Base-by-base conservation (phyloP, 92 coral and sea anemone species). In the Phenganax stokvisi region DNA sequence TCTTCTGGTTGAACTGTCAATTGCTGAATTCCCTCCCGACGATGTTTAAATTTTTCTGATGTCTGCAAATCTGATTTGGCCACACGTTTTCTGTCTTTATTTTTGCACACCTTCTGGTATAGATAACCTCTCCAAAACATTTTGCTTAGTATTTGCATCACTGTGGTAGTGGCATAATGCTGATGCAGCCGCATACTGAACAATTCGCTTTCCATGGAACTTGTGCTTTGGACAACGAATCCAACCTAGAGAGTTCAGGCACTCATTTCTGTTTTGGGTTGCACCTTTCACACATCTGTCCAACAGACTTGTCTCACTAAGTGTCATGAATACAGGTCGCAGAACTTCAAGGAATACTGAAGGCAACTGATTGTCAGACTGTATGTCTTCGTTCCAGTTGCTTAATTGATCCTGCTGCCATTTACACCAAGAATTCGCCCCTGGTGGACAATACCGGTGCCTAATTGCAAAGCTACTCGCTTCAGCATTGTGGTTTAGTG, bases 371-470 rank as follows among this genome's bases (percentile, higher is more conserved):
- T 84, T 62, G 27, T 62, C 68, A 15, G 16, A 0, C 6, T 62
- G 29, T 13, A 62, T 0, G 80, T 67, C 51, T 52, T 75, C 9
- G 76, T 83, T 25, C 84, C 81, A 31, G 74, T 56, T 10, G 86
- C 79, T 56, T 87, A n/a, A n/a, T n/a, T n/a, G 81, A 69, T 87
- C 89, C 47, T 73, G 84, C 80, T 84, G 89, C 89, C 86, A 86
- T 64, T 83, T 80, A 56, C 85, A 74, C 85, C 85, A 82, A 16
- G 79, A 82, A 16, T 53, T 60, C 9, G 10, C 27, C 60, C 85
- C 80, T 56, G 85, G 61, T 57, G 80, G 81, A 64, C 86, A 83
- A 66, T 58, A 62, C 3, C 71, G 75, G 54, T 83, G 81, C 61
- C 59, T 72, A 44, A 17, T 30, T 60, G 53, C 54, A 31, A 54